Conservation (phyloP, 2,888 invertebrate species). For the Cosmia trapezina region DNA sequence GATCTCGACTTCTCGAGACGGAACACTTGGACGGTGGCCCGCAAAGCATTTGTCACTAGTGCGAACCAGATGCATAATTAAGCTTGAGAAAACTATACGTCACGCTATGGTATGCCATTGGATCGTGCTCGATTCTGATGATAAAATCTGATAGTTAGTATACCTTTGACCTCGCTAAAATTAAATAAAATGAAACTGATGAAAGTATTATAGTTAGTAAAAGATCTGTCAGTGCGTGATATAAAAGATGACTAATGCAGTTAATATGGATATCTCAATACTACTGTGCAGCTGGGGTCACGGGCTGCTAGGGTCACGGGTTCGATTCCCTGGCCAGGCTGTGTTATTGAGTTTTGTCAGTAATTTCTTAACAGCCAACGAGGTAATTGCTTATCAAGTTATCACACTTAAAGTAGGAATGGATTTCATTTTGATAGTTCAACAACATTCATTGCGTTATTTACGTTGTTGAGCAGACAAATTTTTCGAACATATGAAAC, state of each 20-base stretch:
- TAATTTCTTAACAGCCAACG: neutral
- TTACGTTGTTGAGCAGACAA: too few species aligned
- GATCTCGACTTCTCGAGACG: conserved; percentile 67
- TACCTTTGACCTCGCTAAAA: conserved; percentile 18
- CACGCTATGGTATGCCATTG: conserved; percentile 29
- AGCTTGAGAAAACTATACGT: conserved; percentile 47
- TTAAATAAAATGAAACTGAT: neutral
- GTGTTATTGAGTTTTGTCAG: neutral
- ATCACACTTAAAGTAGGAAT: too few species aligned
- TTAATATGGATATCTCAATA: neutral
- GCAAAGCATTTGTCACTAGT: conserved; percentile 56
- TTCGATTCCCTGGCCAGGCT: neutral
- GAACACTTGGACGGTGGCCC: conserved; percentile 69
- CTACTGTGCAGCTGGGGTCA: neutral
- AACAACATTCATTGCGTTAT: too few species aligned
- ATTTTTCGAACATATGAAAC: too few species aligned
- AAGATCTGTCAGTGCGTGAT: neutral
- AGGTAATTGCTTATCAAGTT: too few species aligned
- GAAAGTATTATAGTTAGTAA: neutral
- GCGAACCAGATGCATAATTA: conserved; percentile 63
- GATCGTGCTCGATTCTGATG: conserved; percentile 29
- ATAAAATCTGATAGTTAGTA: conserved; percentile 33
- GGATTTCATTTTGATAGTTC: too few species aligned
- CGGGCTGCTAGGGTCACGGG: neutral
- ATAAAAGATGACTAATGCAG: neutral